Percentiles rank a stretch among this genome's conserved stretches.
These are phyloP conservation scores for Drosophila picticornis DNA, from an alignment of 2,888 invertebrate species.

Conservation along the genomic window DNA sequence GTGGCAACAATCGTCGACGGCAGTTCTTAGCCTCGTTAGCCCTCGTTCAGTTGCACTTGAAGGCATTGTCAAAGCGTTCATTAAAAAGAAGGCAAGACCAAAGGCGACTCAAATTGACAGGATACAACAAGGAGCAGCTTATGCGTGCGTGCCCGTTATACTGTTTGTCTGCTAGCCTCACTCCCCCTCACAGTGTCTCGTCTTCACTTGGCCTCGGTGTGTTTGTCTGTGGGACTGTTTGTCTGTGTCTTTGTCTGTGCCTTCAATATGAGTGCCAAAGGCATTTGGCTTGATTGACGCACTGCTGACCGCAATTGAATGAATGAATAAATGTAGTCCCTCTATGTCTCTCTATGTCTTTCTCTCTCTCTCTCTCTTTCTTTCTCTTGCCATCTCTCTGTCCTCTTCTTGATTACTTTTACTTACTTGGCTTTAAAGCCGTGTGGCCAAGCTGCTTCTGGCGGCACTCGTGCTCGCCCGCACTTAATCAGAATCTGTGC, in stretches of 20 bases:
- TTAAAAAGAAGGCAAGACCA: conserved; percentile 62
- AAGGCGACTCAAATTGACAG: conserved; percentile 43
- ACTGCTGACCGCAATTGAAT: conserved; percentile 70
- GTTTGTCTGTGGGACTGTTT: conserved; percentile 6
- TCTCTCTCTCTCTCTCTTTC: conserved; percentile 1
- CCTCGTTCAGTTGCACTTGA: conserved; percentile 65
- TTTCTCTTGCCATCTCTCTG: background rate
- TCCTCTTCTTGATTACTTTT: conserved; percentile 54
- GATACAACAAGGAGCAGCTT: conserved; percentile 37
- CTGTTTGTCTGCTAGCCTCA: conserved; percentile 27
- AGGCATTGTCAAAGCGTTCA: conserved; percentile 79
- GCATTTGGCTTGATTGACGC: conserved; percentile 76
- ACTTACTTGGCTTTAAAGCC: conserved; percentile 52
- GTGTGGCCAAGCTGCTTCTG: conserved; percentile 2
- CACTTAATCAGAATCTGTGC: conserved; percentile 80
- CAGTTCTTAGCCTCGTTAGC: conserved; percentile 55
- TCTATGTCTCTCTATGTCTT: background rate
- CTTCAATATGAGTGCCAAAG: conserved; percentile 48
- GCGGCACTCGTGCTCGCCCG: conserved; percentile 29
- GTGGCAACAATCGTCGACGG: conserved; percentile 15
- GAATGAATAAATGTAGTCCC: conserved; percentile 34
- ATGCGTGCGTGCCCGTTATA: conserved; percentile 42
- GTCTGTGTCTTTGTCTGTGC: conserved; percentile 25
- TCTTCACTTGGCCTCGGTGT: background rate
- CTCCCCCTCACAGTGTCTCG: background rate